Evolutionary conservation across 2,888 invertebrate genomes (phyloP), one percentile per base, ranked within the genome.

Genomic region (Trissolcus brochymenae): DNA sequence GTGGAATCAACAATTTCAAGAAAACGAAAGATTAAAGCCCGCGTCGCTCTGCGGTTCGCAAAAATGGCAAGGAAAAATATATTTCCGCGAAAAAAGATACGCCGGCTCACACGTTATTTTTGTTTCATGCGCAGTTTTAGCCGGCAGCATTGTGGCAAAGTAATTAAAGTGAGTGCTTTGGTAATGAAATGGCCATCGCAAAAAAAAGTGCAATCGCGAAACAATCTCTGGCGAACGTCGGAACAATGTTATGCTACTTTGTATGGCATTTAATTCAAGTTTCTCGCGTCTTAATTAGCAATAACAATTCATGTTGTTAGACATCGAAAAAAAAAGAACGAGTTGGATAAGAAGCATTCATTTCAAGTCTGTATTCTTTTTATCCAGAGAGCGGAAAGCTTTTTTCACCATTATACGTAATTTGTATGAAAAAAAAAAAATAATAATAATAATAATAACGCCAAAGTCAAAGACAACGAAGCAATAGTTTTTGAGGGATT

Each of bases 161-260:
- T 67, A 67, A 67, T 67, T 67, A 67, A 43, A 67, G 40, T 59
- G 59, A 59, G 53, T 67, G 43, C 53, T 41, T 46, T 13, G 16
- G 59, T 67, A 64, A 55, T 64, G 55, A 64, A 64, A 64, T 46
- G 46, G 57, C 11, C 57, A 9, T 17, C 56, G 41, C 40, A 13
- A 40, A 56, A 50, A 56, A 56, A 29, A 29, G 17, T 56, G 41
- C 7, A 56, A 56, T 40, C 56, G 56, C 56, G 17, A 56, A 17
- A 29, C 29, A 29, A 29, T 29, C 29, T 29, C 29, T 29, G 29
- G 29, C 56, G 41, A 55, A 35, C 35, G n/a, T n/a, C 35, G 16
- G 40, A 59, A 49, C 59, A 49, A 49, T 29, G 25, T 59, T 46
- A 14, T 19, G 17, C 41, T 35, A 25, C 40, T 29, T 51, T 17